Conservation (phyloP, 2,113 vertebrate genomes). For the Gymnocephalus cernua region DNA sequence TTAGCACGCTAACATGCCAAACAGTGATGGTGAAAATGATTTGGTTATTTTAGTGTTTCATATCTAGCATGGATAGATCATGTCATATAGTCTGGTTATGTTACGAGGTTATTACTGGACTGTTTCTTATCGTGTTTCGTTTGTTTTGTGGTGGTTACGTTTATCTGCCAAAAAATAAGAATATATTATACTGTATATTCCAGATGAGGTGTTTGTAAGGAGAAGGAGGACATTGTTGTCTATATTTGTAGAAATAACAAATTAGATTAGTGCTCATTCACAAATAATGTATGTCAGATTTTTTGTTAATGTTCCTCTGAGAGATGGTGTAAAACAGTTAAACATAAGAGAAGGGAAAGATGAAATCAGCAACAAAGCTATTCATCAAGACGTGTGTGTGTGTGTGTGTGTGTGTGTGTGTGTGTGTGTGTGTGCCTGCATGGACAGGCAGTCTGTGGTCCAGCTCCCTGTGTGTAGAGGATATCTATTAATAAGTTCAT, state of each 20-base stretch:
- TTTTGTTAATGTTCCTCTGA: constrained; percentile 18
- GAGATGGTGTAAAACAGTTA: constrained; percentile 42
- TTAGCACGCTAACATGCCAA: too few relatives aligned
- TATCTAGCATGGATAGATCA: too few relatives aligned
- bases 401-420: constrained; percentile 14
- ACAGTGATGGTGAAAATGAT: too few relatives aligned
- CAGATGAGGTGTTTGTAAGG: neutral
- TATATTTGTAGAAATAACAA: constrained; percentile 31
- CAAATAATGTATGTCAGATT: constrained; percentile 19
- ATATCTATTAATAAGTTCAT: constrained; percentile 78
- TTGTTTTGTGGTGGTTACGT: too few relatives aligned
- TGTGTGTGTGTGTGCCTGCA: neutral
- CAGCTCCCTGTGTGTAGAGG: constrained; percentile 63
- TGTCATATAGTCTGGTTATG: too few relatives aligned
- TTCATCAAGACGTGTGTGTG: constrained; percentile 47
- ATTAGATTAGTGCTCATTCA: constrained; percentile 25
- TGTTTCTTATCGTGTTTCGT: too few relatives aligned
- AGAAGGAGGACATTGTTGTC: neutral
- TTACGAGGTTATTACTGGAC: too few relatives aligned
- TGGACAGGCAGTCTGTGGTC: constrained; percentile 48
- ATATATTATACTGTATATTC: neutral
- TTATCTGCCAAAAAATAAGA: too few relatives aligned
- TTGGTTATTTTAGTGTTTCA: too few relatives aligned
- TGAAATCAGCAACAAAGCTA: constrained; percentile 67
- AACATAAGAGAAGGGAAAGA: constrained; percentile 57